Evolutionary conservation across 2,797 vertebrate species (phyloP), one percentile per base, ranked within the genome.

Genomic region (Betta splendens): DNA sequence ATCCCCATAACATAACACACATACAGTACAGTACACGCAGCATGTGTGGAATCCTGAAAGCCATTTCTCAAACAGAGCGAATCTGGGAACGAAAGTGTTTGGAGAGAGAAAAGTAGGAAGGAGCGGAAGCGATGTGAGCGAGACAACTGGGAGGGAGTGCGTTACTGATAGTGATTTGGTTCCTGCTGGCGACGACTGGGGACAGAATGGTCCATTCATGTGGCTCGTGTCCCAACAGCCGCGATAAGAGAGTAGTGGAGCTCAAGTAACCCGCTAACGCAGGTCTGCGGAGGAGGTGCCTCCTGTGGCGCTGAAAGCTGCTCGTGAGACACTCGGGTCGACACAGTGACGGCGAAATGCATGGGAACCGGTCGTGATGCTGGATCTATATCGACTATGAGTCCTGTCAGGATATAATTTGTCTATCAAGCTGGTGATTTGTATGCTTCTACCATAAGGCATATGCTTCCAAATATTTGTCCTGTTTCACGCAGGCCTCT

Each of bases 221-320:
- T 78, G 66, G 43, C 80, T 81, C 76, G 69, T 84, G 79, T 88
- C 80, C 82, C 83, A 79, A 35, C 63, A 83, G 80, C 67, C 66
- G 61, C 85, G 80, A 89, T 89, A 89, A 89, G 72, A 79, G 70
- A 63, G 55, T 45, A 63, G 54, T 70, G 74, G 74, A 77, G 75
- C 72, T 81, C 66, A 60, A 72, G 80, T 77, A 84, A 85, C 75
- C 78, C 77, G 61, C 74, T 87, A 89, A 87, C 79, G 68, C 55
- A 74, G 62, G 60, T 63, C 67, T 73, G 47, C 3, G 16, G 51
- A 65, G 49, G n/a, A 67, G 32, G 13, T 17, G 26, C 36, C 35
- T 13, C 18, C 21, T 21, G 16, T 33, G 17, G 23, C 51, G 44
- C 43, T 45, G 32, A 58, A 32, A 39, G 32, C 55, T 38, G 52